Conservation (phyloP, 2,797 vertebrate species). For the Danio aesculapii region DNA sequence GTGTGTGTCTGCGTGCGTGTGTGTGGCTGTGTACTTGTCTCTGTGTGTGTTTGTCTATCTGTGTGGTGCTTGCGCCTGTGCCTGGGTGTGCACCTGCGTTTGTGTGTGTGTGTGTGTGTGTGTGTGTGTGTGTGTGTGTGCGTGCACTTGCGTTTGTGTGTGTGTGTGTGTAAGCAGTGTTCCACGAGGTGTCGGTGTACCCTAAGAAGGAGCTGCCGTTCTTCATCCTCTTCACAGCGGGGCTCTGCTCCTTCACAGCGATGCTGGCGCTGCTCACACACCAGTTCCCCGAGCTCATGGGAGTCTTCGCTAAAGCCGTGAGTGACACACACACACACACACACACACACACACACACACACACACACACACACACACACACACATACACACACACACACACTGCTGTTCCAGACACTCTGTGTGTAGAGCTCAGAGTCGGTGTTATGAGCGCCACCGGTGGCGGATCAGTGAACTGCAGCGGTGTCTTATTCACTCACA, state of each 20-base stretch:
- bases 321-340: constrained; percentile 71
- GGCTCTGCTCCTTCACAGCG: constrained; percentile 97
- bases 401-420: neutral
- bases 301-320: constrained; percentile 98
- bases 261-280: constrained; percentile 98
- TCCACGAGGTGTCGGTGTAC: constrained; percentile 99
- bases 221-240: constrained; percentile 99
- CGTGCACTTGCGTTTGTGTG: neutral
- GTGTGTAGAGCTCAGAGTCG: no score
- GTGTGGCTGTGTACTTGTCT: no score
- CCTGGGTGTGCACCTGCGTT: neutral
- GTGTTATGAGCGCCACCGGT: no score
- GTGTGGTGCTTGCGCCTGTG: neutral
- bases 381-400: neutral
- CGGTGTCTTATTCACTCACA: no score
- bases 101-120: neutral
- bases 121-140: neutral
- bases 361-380: no score
- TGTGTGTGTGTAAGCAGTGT: constrained; percentile 84
- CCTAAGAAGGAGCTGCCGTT: constrained; percentile 99
- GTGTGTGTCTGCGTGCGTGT: no score
- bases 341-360: neutral
- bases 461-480: no score
- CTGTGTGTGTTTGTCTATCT: no score
- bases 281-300: constrained; percentile 99